Conservation (phyloP, 1,140 invertebrate genomes). For the Drosophila tristis region DNA sequence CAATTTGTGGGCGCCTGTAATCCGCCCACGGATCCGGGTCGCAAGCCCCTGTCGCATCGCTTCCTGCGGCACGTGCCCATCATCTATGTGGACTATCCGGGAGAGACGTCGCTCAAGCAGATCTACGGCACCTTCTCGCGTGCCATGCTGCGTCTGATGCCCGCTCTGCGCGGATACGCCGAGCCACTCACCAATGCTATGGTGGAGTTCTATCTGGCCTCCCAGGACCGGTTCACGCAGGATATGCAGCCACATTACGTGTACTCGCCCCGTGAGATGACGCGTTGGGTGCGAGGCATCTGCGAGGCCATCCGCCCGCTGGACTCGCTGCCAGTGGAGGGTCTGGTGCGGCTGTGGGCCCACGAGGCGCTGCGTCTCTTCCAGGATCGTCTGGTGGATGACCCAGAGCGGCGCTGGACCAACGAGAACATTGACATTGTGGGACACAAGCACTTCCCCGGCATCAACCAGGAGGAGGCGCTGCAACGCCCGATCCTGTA, state of each 20-base stretch:
- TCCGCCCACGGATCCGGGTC: constrained; percentile 99
- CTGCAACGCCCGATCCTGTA: constrained; percentile 94
- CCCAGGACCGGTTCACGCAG: constrained; percentile 99
- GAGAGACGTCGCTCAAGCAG: constrained; percentile 98
- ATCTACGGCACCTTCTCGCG: constrained; percentile 99
- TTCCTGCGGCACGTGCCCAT: constrained; percentile 98
- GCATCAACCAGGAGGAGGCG: constrained; percentile 93
- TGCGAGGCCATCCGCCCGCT: constrained; percentile 98
- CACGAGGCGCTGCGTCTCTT: constrained; percentile 99
- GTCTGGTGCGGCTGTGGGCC: constrained; percentile 98
- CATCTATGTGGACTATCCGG: constrained; percentile 99
- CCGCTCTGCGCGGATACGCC: constrained; percentile 94
- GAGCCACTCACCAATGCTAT: constrained; percentile 99
- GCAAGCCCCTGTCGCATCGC: constrained; percentile 98
- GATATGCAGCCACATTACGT: constrained; percentile 99
- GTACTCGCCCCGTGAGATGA: constrained; percentile 99
- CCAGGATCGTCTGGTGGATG: constrained; percentile 98
- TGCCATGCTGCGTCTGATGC: constrained; percentile 97
- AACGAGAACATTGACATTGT: constrained; percentile 98
- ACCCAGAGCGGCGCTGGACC: constrained; percentile 97
- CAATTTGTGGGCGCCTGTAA: constrained; percentile 99
- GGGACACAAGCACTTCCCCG: constrained; percentile 97
- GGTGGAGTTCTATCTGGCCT: constrained; percentile 99
- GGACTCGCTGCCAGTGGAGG: constrained; percentile 95
- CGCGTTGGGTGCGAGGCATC: constrained; percentile 99